A percentile compares a stretch with the other conserved stretches of the same genome.
Conservation (phyloP, 2,888 invertebrate genomes). For the Belgica antarctica region DNA sequence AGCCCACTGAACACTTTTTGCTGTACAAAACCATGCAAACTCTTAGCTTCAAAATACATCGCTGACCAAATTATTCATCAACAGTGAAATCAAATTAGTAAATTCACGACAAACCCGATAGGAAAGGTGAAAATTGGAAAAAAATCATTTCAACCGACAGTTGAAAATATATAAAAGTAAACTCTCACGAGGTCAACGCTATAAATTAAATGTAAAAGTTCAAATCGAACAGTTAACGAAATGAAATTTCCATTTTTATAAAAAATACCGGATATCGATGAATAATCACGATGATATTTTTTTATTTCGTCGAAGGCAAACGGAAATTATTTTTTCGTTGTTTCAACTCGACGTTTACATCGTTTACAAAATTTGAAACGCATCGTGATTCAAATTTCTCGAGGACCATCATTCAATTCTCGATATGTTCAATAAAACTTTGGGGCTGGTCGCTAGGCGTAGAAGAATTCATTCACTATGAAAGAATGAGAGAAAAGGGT, state of each 20-base stretch:
- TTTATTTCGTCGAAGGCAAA: neutral
- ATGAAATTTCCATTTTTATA: neutral
- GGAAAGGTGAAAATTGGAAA: neutral
- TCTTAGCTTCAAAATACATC: too few relatives aligned
- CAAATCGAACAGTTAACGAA: too few relatives aligned
- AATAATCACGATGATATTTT: conserved; percentile 8
- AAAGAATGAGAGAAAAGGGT: neutral
- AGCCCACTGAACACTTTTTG: too few relatives aligned
- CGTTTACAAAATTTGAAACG: neutral
- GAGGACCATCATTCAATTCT: too few relatives aligned
- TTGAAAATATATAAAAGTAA: neutral
- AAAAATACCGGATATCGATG: conserved; percentile 6
- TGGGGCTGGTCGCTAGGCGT: too few relatives aligned
- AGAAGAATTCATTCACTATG: neutral
- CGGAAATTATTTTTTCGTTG: conserved; percentile 16
- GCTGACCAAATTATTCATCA: neutral
- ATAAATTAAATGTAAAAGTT: neutral
- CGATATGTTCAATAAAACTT: too few relatives aligned
- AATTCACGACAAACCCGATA: neutral
- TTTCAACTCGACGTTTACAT: neutral
- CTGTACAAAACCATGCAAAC: too few relatives aligned
- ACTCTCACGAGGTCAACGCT: neutral
- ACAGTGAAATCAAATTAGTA: neutral
- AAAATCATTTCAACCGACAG: too few relatives aligned
- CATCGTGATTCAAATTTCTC: neutral